A percentile compares a stretch with the other conserved stretches of the same genome.
phyloP scores from a whole-genome alignment of 2,888 invertebrate genomes.

The Crepidodera aurea region DNA sequence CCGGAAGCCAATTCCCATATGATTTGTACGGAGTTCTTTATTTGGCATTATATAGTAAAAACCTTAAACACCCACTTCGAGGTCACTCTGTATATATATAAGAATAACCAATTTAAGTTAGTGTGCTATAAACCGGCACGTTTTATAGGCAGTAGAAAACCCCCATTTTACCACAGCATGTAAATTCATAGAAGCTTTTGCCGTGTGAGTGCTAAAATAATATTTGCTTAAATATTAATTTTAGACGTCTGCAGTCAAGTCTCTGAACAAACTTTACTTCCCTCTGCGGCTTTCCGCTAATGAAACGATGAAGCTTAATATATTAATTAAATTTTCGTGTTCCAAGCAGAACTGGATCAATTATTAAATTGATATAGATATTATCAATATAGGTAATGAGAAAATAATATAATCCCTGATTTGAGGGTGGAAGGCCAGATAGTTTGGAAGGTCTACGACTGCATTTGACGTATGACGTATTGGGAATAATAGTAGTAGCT shows the following conservation, averaged over 20 bases:
- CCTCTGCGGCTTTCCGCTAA: conserved; percentile 5
- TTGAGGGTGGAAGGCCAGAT: too few species aligned
- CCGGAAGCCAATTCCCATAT: too few species aligned
- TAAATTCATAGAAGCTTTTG: background rate
- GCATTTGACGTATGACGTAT: too few species aligned
- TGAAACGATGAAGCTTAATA: conserved; percentile 15
- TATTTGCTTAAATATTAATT: conserved; percentile 18
- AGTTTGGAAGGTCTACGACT: too few species aligned
- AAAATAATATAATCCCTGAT: too few species aligned
- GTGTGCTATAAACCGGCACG: too few species aligned
- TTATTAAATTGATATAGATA: background rate
- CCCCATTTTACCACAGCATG: background rate
- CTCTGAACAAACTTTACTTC: conserved; percentile 9
- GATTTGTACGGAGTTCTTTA: too few species aligned
- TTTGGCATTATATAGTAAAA: too few species aligned
- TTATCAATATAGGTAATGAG: background rate
- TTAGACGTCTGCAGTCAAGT: conserved; percentile 7
- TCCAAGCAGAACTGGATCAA: background rate
- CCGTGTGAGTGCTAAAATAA: conserved; percentile 11
- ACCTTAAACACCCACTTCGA: too few species aligned
- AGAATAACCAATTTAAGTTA: too few species aligned
- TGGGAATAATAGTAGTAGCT: too few species aligned
- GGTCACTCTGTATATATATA: too few species aligned
- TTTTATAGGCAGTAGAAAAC: background rate
- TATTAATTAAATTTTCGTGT: conserved; percentile 15